Conservation (phyloP, 2,888 invertebrate genomes). For the Epinotia ramella region DNA sequence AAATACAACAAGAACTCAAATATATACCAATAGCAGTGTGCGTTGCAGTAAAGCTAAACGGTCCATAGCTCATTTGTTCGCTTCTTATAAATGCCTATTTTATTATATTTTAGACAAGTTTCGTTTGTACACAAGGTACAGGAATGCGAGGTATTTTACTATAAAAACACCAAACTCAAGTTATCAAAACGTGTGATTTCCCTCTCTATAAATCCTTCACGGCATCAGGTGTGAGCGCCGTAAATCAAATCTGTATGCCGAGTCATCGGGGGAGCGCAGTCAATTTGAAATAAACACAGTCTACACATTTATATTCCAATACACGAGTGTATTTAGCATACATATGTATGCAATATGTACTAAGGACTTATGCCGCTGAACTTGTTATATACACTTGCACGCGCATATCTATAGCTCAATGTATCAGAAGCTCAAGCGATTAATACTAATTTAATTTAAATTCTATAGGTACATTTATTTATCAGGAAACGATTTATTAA, state of each 20-base stretch:
- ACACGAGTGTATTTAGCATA: not conserved
- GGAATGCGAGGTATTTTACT: not conserved
- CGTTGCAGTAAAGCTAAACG: too few species aligned
- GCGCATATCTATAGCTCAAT: not conserved
- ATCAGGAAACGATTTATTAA: too few species aligned
- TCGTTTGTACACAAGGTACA: not conserved
- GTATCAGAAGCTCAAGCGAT: too few species aligned
- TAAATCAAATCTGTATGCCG: constrained; percentile 7
- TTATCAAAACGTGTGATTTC: constrained; percentile 16
- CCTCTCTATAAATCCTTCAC: constrained; percentile 25
- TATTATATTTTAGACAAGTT: too few species aligned
- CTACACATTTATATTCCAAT: not conserved
- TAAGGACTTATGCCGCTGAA: not conserved
- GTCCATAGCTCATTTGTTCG: too few species aligned
- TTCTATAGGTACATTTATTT: too few species aligned
- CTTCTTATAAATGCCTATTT: too few species aligned
- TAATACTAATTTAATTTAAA: too few species aligned
- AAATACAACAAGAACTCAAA: too few species aligned
- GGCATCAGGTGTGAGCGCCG: constrained; percentile 10
- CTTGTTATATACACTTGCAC: not conserved
- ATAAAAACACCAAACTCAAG: not conserved
- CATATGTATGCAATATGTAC: not conserved
- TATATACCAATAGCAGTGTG: too few species aligned
- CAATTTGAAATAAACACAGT: not conserved
- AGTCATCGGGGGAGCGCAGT: not conserved